Evolutionary conservation across 2,113 vertebrate genomes (phyloP), one percentile per base, ranked within the genome.

Genomic region (Malaclemys terrapin): DNA sequence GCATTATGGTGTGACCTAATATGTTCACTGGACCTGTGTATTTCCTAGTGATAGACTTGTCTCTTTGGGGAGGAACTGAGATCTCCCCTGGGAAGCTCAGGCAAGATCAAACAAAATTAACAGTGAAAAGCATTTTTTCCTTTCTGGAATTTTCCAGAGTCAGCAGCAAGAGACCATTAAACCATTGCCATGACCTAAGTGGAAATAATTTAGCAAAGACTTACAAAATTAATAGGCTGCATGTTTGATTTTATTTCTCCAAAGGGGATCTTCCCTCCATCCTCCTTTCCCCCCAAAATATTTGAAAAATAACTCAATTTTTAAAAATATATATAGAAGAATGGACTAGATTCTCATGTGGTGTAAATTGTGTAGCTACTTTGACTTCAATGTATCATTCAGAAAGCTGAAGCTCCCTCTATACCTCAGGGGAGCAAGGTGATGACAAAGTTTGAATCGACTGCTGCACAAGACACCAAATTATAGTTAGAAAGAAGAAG

Each of bases 21-120:
- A 47, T 2, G 0, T 65, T 42, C 1, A 16, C 53, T 56, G 89
- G 83, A 53, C 81, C 85, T 75, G 12, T 81, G 81, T 10, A 2
- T 45, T 84, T 56, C 91, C 92, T 52, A 1, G 86, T 81, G 20
- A 92, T 47, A 76, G 62, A 53, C 42, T 90, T 93, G 86, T n/a
- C 82, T 53, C 85, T 72, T 79, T 86, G 72, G 52, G 25, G n/a
- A 90, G 54, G 47, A 53, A 89, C 52, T 81, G 14, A 95, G n/a
- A 6, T 69, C n/a, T 76, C 95, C 85, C 65, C 79, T 89, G 95
- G 92, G 93, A 96, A 31, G 49, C 81, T 93, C 80, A 84, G 88
- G 81, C 75, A 91, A 92, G 57, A 79, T 84, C 82, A 91, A 79
- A 91, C 92, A 97, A 95, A 94, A 94, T 87, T 86, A 92, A 94